These are phyloP conservation scores for Mormyrus hasselquistii DNA, from an alignment of 2,797 vertebrate genomes.

Conservation along the genomic window DNA sequence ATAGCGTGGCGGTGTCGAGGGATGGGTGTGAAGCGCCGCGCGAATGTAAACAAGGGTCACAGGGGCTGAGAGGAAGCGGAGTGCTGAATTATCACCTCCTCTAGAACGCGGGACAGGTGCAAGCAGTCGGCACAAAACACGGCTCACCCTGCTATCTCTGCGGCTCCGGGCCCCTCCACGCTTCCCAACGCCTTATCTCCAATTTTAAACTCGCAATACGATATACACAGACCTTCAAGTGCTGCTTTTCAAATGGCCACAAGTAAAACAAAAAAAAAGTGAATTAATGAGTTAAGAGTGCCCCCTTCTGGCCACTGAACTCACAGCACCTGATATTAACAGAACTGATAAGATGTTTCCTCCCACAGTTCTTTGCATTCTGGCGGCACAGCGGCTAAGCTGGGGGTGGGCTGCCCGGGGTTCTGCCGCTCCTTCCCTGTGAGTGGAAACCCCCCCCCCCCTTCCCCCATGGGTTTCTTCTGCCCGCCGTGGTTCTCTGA, in stretches of 20 bases:
- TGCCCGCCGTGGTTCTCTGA: background rate
- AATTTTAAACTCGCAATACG: background rate
- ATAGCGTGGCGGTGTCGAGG: background rate
- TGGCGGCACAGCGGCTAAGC: background rate
- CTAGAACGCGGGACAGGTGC: background rate
- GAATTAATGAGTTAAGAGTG: constrained; percentile 17
- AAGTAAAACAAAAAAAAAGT: background rate
- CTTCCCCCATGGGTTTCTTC: background rate
- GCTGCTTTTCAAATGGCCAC: background rate
- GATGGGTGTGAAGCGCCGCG: background rate
- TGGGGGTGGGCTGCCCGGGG: background rate
- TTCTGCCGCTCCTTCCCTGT: background rate
- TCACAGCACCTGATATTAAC: background rate
- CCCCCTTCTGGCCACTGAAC: constrained; percentile 23
- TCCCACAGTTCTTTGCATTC: background rate
- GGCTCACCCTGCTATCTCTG: background rate
- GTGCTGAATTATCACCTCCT: background rate
- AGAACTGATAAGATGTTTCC: background rate
- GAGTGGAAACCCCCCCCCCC: too few relatives aligned
- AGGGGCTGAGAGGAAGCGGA: background rate
- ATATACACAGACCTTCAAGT: background rate
- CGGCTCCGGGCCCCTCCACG: background rate
- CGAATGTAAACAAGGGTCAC: background rate
- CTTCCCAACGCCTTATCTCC: background rate
- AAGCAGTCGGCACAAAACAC: background rate